phyloP scores from a whole-genome alignment of 92 coral and sea anemone genomes.

The Zoanthus gigantus region DNA sequence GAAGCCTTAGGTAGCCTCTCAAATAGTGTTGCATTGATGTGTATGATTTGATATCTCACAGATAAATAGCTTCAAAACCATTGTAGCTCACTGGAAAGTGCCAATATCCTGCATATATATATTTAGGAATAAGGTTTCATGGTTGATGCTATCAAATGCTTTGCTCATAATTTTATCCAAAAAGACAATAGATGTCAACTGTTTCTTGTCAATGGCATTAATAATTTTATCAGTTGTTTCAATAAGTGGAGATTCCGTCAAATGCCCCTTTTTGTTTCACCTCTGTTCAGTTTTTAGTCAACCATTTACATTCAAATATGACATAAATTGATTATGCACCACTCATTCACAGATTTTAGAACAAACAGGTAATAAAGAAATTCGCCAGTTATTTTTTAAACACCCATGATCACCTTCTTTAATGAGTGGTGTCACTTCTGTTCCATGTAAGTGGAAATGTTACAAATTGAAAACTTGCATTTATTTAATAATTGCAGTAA shows the following conservation, averaged over 20 bases:
- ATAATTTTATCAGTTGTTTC: slow-evolving; percentile 20
- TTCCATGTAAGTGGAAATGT: no score
- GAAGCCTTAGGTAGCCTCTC: not conserved
- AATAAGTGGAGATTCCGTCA: slow-evolving; percentile 26
- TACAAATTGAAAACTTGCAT: no score
- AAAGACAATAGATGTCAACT: not conserved
- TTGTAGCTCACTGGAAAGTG: not conserved
- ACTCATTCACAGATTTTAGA: no score
- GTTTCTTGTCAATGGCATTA: slow-evolving; percentile 26
- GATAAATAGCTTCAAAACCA: slow-evolving; percentile 37
- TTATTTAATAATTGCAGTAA: no score
- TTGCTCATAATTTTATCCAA: no score
- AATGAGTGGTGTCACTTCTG: no score
- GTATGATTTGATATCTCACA: slow-evolving; percentile 10
- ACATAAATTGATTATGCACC: not conserved
- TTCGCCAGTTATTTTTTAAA: no score
- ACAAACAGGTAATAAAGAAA: no score
- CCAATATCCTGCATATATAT: no score
- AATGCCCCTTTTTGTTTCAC: slow-evolving; percentile 46
- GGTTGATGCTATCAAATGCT: no score
- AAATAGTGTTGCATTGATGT: slow-evolving; percentile 15
- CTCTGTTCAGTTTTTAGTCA: slow-evolving; percentile 27
- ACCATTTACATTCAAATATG: slow-evolving; percentile 13
- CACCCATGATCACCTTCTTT: no score
- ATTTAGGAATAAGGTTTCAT: no score